Conservation (phyloP, 2,797 vertebrate genomes). For the Platalea minor region DNA sequence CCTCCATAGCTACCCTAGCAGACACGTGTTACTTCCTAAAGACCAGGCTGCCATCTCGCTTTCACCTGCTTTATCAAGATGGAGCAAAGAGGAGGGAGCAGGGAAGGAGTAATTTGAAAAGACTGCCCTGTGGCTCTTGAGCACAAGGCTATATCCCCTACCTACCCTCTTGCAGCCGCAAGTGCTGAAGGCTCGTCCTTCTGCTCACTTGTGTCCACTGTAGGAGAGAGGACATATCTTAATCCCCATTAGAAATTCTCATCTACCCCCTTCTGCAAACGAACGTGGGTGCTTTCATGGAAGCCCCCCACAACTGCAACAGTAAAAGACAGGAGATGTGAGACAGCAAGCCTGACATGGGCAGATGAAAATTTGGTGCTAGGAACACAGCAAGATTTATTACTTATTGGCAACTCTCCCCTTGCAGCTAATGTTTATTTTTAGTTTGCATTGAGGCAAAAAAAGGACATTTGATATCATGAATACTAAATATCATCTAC, state of each 20-base stretch:
- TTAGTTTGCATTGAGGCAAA: neutral
- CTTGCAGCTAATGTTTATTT: neutral
- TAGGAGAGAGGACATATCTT: neutral
- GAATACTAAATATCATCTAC: neutral
- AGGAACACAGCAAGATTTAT: neutral
- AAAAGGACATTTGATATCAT: neutral
- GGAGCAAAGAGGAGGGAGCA: neutral
- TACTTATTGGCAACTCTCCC: neutral
- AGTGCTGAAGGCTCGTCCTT: neutral
- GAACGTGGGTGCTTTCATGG: neutral
- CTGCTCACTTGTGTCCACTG: neutral
- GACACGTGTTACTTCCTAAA: neutral
- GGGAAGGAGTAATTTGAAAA: neutral
- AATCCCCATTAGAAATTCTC: neutral
- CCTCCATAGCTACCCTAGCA: neutral
- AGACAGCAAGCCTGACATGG: neutral
- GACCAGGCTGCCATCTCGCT: neutral
- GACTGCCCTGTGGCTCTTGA: accelerated
- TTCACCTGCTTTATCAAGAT: neutral
- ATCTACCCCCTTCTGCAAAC: neutral
- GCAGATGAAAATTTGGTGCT: neutral
- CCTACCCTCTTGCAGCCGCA: neutral
- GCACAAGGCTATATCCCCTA: neutral
- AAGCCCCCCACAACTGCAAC: neutral
- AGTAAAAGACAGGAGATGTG: neutral